Conservation (phyloP, 2,797 vertebrate genomes). For the Benthosema pterotum region DNA sequence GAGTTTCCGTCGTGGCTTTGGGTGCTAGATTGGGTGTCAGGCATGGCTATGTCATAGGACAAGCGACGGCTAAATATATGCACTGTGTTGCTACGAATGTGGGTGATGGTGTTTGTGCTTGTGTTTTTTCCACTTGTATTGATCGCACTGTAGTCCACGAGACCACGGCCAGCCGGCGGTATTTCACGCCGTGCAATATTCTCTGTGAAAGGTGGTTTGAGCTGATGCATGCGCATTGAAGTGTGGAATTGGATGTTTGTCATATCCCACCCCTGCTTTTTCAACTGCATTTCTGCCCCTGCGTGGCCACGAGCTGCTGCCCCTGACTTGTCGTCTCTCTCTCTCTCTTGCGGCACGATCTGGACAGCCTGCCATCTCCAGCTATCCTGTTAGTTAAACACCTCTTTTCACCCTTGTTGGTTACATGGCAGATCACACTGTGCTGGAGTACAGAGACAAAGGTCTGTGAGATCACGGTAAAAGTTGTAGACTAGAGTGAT, state of each 20-base stretch:
- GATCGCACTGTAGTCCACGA: constrained; percentile 42
- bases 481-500: constrained; percentile 52
- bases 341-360: constrained; percentile 20
- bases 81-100: constrained; percentile 82
- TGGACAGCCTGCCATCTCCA: constrained; percentile 11
- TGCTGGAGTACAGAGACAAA: constrained; percentile 33
- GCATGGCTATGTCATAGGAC: constrained; percentile 72
- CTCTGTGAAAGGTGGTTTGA: constrained; percentile 1
- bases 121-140: constrained; percentile 36
- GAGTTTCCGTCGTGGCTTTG: constrained; percentile 74
- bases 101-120: constrained; percentile 38
- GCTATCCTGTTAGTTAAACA: not conserved
- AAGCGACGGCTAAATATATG: constrained; percentile 78
- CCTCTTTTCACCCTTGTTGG: constrained; percentile 5
- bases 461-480: constrained; percentile 36
- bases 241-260: not conserved
- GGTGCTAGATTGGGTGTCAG: constrained; percentile 79
- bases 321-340: constrained; percentile 10
- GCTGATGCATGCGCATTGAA: not conserved
- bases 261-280: constrained; percentile 8
- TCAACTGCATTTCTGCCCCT: not conserved
- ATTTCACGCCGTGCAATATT: constrained; percentile 12
- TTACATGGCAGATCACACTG: constrained; percentile 23
- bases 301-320: constrained; percentile 8
- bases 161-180: constrained; percentile 10